Evolutionary conservation across 2,888 invertebrate species (phyloP).

Genomic region (Plagiodera versicolora): DNA sequence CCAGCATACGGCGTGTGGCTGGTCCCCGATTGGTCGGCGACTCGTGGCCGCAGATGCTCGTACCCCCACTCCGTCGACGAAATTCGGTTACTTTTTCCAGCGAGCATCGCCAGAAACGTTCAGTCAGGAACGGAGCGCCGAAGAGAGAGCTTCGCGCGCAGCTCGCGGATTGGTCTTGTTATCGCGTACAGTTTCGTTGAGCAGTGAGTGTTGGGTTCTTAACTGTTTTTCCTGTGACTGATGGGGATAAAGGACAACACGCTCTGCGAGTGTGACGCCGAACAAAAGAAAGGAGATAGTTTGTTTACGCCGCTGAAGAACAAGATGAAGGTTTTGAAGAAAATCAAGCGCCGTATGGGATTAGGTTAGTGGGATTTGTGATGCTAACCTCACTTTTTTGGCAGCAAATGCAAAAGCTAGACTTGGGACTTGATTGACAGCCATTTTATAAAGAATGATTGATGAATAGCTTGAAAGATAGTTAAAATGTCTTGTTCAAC

Average conservation of each 20-base stretch:
- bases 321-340: constrained; percentile 89
- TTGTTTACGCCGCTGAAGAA: constrained; percentile 59
- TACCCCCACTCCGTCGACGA: constrained; percentile 34
- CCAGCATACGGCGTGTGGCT: constrained; percentile 61
- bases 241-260: constrained; percentile 53
- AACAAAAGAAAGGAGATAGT: constrained; percentile 46
- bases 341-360: constrained; percentile 85
- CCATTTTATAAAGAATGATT: too few relatives aligned
- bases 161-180: too few relatives aligned
- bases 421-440: too few relatives aligned
- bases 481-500: too few relatives aligned
- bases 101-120: constrained; percentile 37
- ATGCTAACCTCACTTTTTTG: too few relatives aligned
- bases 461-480: too few relatives aligned
- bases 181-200: not conserved
- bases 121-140: constrained; percentile 26
- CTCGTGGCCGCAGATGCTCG: constrained; percentile 57
- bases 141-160: too few relatives aligned
- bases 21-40: constrained; percentile 61
- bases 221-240: constrained; percentile 32
- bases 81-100: constrained; percentile 42
- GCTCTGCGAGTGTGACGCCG: constrained; percentile 47
- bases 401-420: too few relatives aligned
- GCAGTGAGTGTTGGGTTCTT: constrained; percentile 20
- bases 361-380: constrained; percentile 86